Percentiles rank a stretch among this genome's conserved stretches.
Conservation (phyloP, 35 echinoderm and acorn worm species). For the Lytechinus pictus region DNA sequence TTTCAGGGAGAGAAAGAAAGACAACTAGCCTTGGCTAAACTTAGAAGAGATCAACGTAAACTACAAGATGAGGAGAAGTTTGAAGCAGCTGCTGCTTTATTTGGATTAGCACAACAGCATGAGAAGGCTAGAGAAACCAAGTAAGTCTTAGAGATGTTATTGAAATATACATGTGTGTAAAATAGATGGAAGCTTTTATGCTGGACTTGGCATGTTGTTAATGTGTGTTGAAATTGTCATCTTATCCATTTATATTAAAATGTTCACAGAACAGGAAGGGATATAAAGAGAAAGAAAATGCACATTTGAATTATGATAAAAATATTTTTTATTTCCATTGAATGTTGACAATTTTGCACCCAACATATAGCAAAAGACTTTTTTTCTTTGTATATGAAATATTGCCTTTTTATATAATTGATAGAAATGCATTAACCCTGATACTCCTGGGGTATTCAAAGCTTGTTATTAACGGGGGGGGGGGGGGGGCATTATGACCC, state of each 20-base stretch:
- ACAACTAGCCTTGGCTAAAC: slow-evolving; percentile 87
- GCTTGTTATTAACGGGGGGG: too few species aligned
- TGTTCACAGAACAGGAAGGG: background rate
- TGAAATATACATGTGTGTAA: background rate
- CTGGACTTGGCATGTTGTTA: background rate
- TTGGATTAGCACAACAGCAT: slow-evolving; percentile 86
- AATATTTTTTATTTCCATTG: too few species aligned
- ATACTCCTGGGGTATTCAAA: too few species aligned
- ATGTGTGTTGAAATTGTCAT: background rate
- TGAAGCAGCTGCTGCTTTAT: slow-evolving; percentile 81
- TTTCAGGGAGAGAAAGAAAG: slow-evolving; percentile 74
- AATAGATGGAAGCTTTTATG: background rate
- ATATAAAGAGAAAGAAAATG: background rate
- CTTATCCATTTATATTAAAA: background rate
- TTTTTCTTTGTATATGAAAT: too few species aligned
- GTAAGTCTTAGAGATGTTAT: slow-evolving; percentile 47
- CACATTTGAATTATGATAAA: background rate
- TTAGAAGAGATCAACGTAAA: slow-evolving; percentile 79
- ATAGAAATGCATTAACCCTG: too few species aligned
- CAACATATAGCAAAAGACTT: too few species aligned
- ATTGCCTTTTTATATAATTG: too few species aligned
- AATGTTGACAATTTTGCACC: too few species aligned
- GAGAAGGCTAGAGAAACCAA: slow-evolving; percentile 71
- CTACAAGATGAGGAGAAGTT: slow-evolving; percentile 90
- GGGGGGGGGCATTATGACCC: too few species aligned